These are phyloP conservation scores for Parnassius mnemosyne DNA, from an alignment of 2,888 invertebrate species.

Conservation along the genomic window DNA sequence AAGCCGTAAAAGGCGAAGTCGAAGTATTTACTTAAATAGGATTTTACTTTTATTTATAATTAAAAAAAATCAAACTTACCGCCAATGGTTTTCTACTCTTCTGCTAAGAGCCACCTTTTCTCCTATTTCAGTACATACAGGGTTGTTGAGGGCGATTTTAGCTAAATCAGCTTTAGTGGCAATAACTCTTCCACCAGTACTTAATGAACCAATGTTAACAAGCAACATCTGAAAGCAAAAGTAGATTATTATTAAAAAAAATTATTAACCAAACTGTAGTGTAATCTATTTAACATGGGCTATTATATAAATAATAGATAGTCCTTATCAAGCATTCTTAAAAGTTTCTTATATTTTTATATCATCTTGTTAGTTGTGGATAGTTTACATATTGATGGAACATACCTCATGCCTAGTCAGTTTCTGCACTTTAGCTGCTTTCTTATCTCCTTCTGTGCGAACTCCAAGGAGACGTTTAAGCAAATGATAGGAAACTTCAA, in stretches of 20 bases:
- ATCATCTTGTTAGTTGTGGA: no score
- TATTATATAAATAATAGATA: no score
- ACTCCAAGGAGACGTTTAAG: slow-evolving; percentile 97
- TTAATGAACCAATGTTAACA: slow-evolving; percentile 99
- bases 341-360: no score
- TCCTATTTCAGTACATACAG: slow-evolving; percentile 98
- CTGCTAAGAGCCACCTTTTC: slow-evolving; percentile 99
- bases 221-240: slow-evolving; percentile 84
- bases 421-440: slow-evolving; percentile 98
- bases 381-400: neutral
- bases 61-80: slow-evolving; percentile 72
- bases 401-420: slow-evolving; percentile 91
- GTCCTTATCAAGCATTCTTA: no score
- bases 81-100: slow-evolving; percentile 99
- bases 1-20: no score
- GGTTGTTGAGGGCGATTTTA: slow-evolving; percentile 97
- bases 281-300: no score
- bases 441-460: slow-evolving; percentile 98
- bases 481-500: slow-evolving; percentile 98
- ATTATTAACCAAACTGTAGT: no score
- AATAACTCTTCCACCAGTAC: slow-evolving; percentile 97
- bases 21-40: neutral
- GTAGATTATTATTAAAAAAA: no score
- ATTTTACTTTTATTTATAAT: no score
- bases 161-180: slow-evolving; percentile 98